Base-by-base conservation (phyloP, 2,797 vertebrate species). In the Argya squamiceps region DNA sequence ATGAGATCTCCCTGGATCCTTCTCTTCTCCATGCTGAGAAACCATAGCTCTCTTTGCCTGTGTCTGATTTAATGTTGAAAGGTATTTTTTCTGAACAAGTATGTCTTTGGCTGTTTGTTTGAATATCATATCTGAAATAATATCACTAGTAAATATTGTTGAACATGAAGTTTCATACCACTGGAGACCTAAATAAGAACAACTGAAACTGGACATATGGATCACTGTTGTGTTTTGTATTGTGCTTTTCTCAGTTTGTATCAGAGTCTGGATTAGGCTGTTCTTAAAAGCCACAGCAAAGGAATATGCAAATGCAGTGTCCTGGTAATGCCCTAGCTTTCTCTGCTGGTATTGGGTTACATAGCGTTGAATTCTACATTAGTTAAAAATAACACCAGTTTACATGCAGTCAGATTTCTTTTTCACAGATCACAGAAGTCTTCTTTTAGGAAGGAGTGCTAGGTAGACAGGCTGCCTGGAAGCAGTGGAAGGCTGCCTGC, bases 361-460 rank as follows among this genome's bases (percentile, higher is more conserved):
- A 63, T 8, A 30, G 67, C 50, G 59, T 6, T 63, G 73, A 70
- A 84, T 80, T 93, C 69, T 94, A 39, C 17, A 18, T 68, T 77
- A 11, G 46, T 62, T 89, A 60, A 95, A 94, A 93, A 39, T 81
- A 3, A 6, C 44, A 53, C 49, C 43, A 41, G 21, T 85, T 94
- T 87, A 27, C 20, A 14, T 53, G 58, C 86, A 92, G 44, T 88
- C 71, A 77, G 34, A 74, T 85, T 89, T 93, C 67, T 85, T 94
- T 89, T 92, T 89, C 64, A 97, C 96, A 79, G 77, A 93, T 86
- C 56, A 55, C 30, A 44, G 47, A 89, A 58, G 43, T 30, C 36
- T 6, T 46, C 60, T 85, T 80, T 64, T 46, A 90, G 64, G 39
- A 78, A 56, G 13, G 58, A 89, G n/a, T 77, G 44, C 59, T 39